Base-by-base conservation (phyloP, 64 coral and sea anemone genomes). In the Montipora cactus region DNA sequence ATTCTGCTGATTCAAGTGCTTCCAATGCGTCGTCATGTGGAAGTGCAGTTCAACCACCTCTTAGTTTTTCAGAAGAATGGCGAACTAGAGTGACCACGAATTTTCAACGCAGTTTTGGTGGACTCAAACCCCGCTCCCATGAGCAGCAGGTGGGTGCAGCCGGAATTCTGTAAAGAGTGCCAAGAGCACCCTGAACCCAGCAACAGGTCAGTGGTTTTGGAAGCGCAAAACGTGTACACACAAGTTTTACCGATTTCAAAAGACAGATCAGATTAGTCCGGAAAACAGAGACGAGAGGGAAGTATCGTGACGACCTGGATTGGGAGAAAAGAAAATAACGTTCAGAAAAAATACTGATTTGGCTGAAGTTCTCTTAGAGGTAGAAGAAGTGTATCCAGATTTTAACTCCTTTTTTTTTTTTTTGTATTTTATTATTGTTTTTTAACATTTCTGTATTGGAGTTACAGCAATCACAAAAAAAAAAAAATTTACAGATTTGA, bases 71-170 rank as follows among this genome's bases (percentile, higher is more conserved):
- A 64, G 59, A 64, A 64, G 59, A 74, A 21, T 74, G 71, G 71
- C n/a, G 67, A 5, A 71, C 67, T 22, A 5, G 67, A 71, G 20
- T 8, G 14, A 71, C 67, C 14, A 11, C 23, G 15, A 74, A 74
- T 74, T 74, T 74, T 74, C 70, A 74, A 74, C 19, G 25, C 70
- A 20, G 21, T 74, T 74, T 74, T 74, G 70, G 70, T 74, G 19
- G 70, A 22, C 19, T 23, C 10, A 19, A 74, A 22, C 71, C n/a
- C 71, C 0, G 71, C 25, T 74, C 8, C 6, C 71, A 74, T 25
- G 71, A 74, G 5, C 71, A 74, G 71, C 16, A 20, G 25, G 71
- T 20, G 25, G 71, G 71, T 74, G 71, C n/a, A 22, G 7, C n/a
- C 5, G 71, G n/a, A 74, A 22, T 22, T 16, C 13, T 10, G 5